Evolutionary conservation across 2,888 invertebrate species (phyloP).

Genomic region (Chironomus riparius): DNA sequence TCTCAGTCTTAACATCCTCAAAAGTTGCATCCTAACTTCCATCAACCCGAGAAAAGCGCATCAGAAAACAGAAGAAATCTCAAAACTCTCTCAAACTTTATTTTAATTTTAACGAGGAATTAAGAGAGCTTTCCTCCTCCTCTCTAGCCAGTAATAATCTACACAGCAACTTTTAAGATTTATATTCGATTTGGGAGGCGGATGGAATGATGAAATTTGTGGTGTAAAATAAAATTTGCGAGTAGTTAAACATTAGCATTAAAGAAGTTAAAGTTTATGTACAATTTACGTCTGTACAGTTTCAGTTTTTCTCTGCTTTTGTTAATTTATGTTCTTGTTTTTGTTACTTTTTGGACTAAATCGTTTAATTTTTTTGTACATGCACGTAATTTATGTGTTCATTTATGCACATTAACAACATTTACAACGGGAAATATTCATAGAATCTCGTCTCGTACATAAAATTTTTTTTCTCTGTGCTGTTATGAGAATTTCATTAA

Average conservation of each 20-base stretch:
- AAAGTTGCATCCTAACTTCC: no score
- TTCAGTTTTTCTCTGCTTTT: not conserved
- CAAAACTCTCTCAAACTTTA: no score
- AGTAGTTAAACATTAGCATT: not conserved
- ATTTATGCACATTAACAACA: no score
- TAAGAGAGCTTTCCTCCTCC: not conserved
- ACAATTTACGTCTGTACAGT: not conserved
- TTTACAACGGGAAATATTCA: no score
- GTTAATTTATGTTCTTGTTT: conserved; percentile 2
- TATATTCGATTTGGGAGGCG: not conserved
- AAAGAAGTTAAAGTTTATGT: not conserved
- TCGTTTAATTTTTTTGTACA: no score
- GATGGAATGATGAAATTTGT: not conserved
- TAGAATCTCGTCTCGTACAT: not conserved
- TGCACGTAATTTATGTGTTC: no score
- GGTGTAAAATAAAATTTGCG: not conserved
- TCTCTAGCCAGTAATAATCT: not conserved
- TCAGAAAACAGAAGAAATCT: no score
- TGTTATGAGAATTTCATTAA: not conserved
- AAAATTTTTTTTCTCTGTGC: not conserved
- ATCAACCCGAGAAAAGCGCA: no score
- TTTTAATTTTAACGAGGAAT: not conserved
- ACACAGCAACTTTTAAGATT: not conserved
- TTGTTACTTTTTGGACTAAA: not conserved
- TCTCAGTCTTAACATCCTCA: no score